Percentiles rank a stretch among this genome's conserved stretches.
phyloP scores from a whole-genome alignment of 2,797 vertebrate species.

The Thalassophryne amazonica region DNA sequence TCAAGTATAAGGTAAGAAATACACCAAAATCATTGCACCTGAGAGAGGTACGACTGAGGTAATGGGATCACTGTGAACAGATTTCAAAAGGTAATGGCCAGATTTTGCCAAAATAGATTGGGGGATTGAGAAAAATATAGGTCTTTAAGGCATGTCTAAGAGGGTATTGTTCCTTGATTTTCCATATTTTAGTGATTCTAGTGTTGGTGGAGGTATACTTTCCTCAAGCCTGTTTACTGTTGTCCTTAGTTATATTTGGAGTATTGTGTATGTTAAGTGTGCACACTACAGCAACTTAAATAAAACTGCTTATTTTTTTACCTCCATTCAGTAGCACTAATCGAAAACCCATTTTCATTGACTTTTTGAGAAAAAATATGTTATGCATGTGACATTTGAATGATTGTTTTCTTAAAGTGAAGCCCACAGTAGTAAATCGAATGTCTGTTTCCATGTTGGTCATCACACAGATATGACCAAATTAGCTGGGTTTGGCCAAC shows the following conservation, averaged over 20 bases:
- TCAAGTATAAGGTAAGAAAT: slow-evolving; percentile 91
- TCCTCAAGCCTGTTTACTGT: too few species aligned
- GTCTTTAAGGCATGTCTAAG: too few species aligned
- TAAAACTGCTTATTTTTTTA: background rate
- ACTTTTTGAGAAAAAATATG: background rate
- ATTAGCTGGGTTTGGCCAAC: too few species aligned
- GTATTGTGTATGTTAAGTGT: background rate
- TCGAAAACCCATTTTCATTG: background rate
- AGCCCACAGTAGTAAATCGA: background rate
- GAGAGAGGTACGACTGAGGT: too few species aligned
- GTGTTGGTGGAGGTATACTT: too few species aligned
- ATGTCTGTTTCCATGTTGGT: background rate
- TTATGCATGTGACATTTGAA: background rate
- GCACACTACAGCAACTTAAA: background rate
- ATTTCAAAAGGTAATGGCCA: too few species aligned
- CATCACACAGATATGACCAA: background rate
- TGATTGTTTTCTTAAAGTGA: too few species aligned
- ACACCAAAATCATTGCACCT: background rate
- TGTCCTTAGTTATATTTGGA: background rate
- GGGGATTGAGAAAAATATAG: too few species aligned
- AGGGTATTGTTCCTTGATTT: too few species aligned
- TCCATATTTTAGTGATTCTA: too few species aligned
- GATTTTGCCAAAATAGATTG: too few species aligned
- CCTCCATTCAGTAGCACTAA: background rate
- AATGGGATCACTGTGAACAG: too few species aligned